Evolutionary conservation across 92 coral and sea anemone genomes (phyloP), one percentile per base, ranked within the genome.

Genomic region (Zoanthus solanderi): DNA sequence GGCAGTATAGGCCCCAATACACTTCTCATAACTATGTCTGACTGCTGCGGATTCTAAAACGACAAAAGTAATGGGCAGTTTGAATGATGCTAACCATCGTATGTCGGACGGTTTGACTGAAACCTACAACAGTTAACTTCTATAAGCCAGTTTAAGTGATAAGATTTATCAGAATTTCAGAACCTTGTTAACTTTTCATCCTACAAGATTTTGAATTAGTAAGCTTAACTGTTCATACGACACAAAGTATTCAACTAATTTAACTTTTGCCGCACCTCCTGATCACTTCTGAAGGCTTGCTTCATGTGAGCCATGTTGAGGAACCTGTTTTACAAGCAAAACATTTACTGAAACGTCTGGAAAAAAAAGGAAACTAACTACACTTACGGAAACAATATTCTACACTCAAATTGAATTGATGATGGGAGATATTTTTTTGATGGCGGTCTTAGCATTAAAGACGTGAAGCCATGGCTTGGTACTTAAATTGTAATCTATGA

Each of bases 221-320:
- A 58, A 18, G 0, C 12, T 58, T 11, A 2, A 14, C 12, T 58
- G n/a, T 14, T 18, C 65, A 58, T 18, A 16, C 65, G n/a, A 12
- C 2, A 63, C 69, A 4, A 23, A 17, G 0, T 9, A 63, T 5
- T 9, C 23, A 63, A 69, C 7, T 69, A 44, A 8, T 10, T 69
- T 0, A 30, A 10, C 31, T 0, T 30, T 8, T 1, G 30, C 2
- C 84, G 46, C 71, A 97, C 99, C 99, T 97, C 97, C 63, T 66
- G 74, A 81, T 97, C 99, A 45, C 94, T 82, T 75, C 99, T 92
- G 83, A 97, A 97, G 61, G 99, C 96, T 88, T 97, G 99, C 61
- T 97, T 97, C 84, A 92, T 92, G 87, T 97, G 99, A 65, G 96
- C 91, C 57, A 92, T 97, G 65, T 93, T 90, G 29, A 97, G 94